A percentile compares a stretch with the other conserved stretches of the same genome.
Evolutionary conservation across 2,888 invertebrate genomes (phyloP).

Genomic region (Cordilura impudica): DNA sequence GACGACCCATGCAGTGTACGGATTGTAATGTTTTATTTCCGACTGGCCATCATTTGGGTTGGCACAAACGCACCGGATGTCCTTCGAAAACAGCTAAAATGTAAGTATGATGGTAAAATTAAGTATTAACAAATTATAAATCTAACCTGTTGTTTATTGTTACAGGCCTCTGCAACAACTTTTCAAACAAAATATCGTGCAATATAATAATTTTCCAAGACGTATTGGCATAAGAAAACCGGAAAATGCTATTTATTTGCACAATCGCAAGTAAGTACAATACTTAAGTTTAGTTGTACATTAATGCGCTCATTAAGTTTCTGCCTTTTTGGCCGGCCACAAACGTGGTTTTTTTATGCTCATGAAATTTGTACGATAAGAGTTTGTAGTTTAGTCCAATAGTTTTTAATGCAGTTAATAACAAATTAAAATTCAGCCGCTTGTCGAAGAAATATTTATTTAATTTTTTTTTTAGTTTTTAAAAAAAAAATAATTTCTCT

Average conservation of each 20-base stretch:
- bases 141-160: background rate
- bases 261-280: slow-evolving; percentile 75
- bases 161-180: slow-evolving; percentile 75
- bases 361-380: too few relatives aligned
- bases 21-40: slow-evolving; percentile 76
- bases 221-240: slow-evolving; percentile 69
- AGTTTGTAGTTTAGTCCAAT: too few relatives aligned
- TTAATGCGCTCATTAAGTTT: too few relatives aligned
- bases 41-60: slow-evolving; percentile 77
- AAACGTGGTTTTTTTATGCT: too few relatives aligned
- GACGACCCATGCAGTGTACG: slow-evolving; percentile 77
- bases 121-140: background rate
- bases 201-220: slow-evolving; percentile 76
- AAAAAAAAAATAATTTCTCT: too few relatives aligned
- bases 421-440: too few relatives aligned
- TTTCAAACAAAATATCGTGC: slow-evolving; percentile 76
- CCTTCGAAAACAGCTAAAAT: slow-evolving; percentile 76
- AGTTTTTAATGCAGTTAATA: too few relatives aligned
- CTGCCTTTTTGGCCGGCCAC: too few relatives aligned
- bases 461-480: too few relatives aligned
- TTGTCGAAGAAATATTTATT: too few relatives aligned
- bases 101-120: slow-evolving; percentile 63
- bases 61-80: slow-evolving; percentile 77
- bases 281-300: too few relatives aligned
- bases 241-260: slow-evolving; percentile 73